phyloP scores from a whole-genome alignment of 2,888 invertebrate species.

The Atethmia centrago region DNA sequence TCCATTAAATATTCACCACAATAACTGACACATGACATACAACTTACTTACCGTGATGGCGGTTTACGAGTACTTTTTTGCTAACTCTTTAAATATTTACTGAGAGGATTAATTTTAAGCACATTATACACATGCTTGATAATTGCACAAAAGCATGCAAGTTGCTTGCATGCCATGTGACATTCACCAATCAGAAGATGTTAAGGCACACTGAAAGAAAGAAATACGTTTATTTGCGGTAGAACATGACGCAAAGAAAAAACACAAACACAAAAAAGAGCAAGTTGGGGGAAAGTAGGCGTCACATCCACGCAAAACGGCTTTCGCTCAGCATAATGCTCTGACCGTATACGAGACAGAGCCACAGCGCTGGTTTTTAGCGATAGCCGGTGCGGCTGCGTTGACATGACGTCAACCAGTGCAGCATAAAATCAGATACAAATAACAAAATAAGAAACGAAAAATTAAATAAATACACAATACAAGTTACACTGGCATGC shows the following conservation, averaged over 20 bases:
- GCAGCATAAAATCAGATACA: not conserved
- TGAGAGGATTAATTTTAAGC: slow-evolving; percentile 4
- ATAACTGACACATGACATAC: slow-evolving; percentile 49
- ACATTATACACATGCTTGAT: not conserved
- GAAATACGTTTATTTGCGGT: not conserved
- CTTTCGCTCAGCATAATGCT: not conserved
- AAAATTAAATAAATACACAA: not conserved
- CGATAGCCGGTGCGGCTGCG: not conserved
- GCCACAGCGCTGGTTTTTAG: not conserved
- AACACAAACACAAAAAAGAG: too few relatives aligned
- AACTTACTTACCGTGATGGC: slow-evolving; percentile 48
- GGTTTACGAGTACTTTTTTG: slow-evolving; percentile 28
- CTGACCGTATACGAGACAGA: not conserved
- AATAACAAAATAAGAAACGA: not conserved
- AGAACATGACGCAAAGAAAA: not conserved
- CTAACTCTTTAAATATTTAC: slow-evolving; percentile 46
- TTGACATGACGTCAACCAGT: not conserved
- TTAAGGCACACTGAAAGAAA: not conserved
- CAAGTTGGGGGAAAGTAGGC: not conserved
- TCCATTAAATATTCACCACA: slow-evolving; percentile 52
- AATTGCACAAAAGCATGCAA: not conserved
- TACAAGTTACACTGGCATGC: not conserved
- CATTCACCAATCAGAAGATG: not conserved
- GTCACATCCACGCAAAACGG: not conserved
- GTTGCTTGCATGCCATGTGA: not conserved